phyloP scores from a whole-genome alignment of 37 sponge, comb jelly and placozoan genomes.

The Mnemiopsis leidyi region DNA sequence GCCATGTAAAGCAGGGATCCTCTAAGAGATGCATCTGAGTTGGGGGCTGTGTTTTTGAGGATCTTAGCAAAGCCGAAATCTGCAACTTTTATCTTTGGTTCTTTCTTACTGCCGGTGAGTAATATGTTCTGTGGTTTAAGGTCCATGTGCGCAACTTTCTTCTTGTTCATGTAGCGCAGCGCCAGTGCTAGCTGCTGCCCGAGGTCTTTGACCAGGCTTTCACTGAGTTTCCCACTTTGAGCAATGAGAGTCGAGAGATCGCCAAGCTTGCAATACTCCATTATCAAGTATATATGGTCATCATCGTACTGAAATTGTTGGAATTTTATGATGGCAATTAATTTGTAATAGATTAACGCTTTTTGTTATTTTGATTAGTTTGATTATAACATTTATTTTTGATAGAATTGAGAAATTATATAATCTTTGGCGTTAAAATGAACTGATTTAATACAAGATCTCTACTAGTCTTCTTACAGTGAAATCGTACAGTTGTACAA shows the following conservation, averaged over 20 bases:
- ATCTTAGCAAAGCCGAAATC: slow-evolving; percentile 65
- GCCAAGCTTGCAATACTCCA: slow-evolving; percentile 42
- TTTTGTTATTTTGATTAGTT: no score
- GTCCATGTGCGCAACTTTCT: slow-evolving; percentile 53
- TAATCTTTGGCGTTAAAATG: no score
- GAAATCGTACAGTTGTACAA: slow-evolving; percentile 49
- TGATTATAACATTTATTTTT: no score
- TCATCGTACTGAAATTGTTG: slow-evolving; percentile 53
- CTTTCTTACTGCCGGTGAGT: slow-evolving; percentile 26
- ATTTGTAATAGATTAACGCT: no score
- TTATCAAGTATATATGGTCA: slow-evolving; percentile 27
- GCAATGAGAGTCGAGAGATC: slow-evolving; percentile 42
- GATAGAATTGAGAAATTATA: no score
- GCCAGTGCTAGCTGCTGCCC: slow-evolving; percentile 55
- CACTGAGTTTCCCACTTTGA: background rate
- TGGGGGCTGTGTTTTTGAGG: slow-evolving; percentile 33
- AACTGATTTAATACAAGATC: background rate
- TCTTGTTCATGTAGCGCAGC: slow-evolving; percentile 49
- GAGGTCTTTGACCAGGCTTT: slow-evolving; percentile 1
- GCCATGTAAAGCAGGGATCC: slow-evolving; percentile 65
- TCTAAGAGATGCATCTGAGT: slow-evolving; percentile 6
- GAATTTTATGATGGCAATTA: no score
- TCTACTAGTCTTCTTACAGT: no score
- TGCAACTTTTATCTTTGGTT: slow-evolving; percentile 53
- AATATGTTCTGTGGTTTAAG: slow-evolving; percentile 57